Percentiles rank a stretch among this genome's conserved stretches.
Conservation (phyloP, 2,797 vertebrate species). For the Poeciliopsis gracilis region DNA sequence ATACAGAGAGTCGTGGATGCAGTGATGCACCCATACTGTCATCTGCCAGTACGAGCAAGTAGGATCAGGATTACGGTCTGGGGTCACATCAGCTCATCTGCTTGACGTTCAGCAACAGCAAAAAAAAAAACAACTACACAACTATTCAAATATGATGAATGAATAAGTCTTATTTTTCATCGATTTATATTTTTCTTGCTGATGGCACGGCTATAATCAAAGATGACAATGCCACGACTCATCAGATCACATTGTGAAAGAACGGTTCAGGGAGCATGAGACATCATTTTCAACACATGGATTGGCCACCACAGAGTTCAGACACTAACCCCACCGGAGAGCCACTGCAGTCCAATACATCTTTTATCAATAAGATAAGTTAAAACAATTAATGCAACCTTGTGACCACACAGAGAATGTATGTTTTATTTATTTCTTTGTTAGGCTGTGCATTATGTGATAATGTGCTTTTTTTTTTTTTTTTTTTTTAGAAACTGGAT, state of each 20-base stretch:
- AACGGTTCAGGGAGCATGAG: slow-evolving; percentile 2
- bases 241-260: slow-evolving; percentile 6
- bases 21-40: not conserved
- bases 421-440: too few relatives aligned
- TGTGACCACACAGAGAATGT: not conserved
- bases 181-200: not conserved
- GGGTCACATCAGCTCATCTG: not conserved
- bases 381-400: not conserved
- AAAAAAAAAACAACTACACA: not conserved
- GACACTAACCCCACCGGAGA: not conserved
- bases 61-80: not conserved
- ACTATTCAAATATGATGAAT: not conserved
- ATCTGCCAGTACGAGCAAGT: not conserved
- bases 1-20: not conserved
- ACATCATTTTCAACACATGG: slow-evolving; percentile 5
- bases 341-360: not conserved
- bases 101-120: not conserved
- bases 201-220: not conserved
- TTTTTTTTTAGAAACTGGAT: not conserved
- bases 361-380: not conserved
- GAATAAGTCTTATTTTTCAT: not conserved
- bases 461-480: too few relatives aligned
- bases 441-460: too few relatives aligned
- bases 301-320: not conserved
- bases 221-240: slow-evolving; percentile 5